phyloP scores from a whole-genome alignment of 2,113 vertebrate species.

The Pandion haliaetus region DNA sequence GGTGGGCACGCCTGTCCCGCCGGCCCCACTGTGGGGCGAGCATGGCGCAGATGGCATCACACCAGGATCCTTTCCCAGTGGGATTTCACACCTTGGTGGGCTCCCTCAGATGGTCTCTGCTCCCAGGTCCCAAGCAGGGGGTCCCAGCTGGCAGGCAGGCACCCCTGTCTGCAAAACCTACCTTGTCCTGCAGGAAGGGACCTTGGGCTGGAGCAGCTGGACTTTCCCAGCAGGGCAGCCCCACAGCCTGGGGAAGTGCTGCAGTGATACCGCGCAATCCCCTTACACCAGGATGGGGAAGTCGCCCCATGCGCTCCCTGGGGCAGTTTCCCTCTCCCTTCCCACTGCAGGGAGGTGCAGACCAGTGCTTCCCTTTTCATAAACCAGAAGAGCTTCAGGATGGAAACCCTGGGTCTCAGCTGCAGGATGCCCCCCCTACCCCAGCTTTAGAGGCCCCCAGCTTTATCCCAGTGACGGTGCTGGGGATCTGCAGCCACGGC shows the following conservation, averaged over 20 bases:
- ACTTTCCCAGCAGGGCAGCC: not conserved
- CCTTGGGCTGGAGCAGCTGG: rapidly evolving
- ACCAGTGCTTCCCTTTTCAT: not conserved
- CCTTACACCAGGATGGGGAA: not conserved
- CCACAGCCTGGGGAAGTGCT: rapidly evolving
- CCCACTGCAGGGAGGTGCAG: rapidly evolving
- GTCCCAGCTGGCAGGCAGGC: not conserved
- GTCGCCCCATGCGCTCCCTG: rapidly evolving
- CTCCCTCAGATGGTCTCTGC: not conserved
- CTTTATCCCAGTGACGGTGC: not conserved
- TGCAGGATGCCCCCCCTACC: not conserved
- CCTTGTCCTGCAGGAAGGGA: not conserved
- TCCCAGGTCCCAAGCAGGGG: rapidly evolving
- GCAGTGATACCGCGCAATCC: rapidly evolving
- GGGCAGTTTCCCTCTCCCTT: not conserved
- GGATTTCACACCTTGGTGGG: not conserved
- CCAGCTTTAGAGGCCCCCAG: not conserved
- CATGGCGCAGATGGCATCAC: rapidly evolving
- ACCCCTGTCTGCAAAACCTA: not conserved
- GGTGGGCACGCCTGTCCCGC: not conserved
- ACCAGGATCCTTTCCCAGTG: not conserved
- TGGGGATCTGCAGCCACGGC: not conserved
- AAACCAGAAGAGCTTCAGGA: not conserved
- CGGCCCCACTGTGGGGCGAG: rapidly evolving
- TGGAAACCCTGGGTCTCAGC: not conserved